phyloP scores from a whole-genome alignment of 2,888 invertebrate genomes.

The Rosalia funebris region DNA sequence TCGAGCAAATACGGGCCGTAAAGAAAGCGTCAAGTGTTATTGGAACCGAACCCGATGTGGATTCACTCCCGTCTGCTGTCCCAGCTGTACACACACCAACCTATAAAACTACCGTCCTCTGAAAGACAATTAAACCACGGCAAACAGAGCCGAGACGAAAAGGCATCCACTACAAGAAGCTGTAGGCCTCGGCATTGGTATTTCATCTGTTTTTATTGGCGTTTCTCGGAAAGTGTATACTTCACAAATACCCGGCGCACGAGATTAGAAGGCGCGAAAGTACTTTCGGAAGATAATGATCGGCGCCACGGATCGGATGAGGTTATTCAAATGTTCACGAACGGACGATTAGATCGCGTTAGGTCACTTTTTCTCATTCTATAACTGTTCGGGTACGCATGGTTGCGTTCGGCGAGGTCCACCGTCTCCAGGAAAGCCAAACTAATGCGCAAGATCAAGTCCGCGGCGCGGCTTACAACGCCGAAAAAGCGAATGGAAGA shows the following conservation, averaged over 20 bases:
- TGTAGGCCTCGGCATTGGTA: conserved; percentile 12
- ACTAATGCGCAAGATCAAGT: too few species aligned
- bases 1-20: not conserved
- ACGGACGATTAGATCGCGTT: not conserved
- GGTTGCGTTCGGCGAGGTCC: not conserved
- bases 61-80: not conserved
- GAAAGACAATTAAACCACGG: conserved; percentile 38
- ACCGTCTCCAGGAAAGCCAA: too few species aligned
- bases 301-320: not conserved
- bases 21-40: not conserved
- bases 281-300: not conserved
- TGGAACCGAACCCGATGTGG: not conserved
- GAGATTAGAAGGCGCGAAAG: not conserved
- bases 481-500: too few species aligned
- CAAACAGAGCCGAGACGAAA: conserved; percentile 37
- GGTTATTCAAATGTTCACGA: not conserved
- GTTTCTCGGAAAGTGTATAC: conserved; percentile 21
- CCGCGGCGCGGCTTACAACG: too few species aligned
- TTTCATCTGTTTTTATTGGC: conserved; percentile 14
- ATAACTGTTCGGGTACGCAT: not conserved
- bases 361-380: not conserved
- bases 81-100: conserved; percentile 22
- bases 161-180: not conserved
- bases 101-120: conserved; percentile 27
- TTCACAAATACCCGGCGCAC: conserved; percentile 4